Evolutionary conservation across 2,888 invertebrate genomes (phyloP).

Genomic region (Laothoe populi): DNA sequence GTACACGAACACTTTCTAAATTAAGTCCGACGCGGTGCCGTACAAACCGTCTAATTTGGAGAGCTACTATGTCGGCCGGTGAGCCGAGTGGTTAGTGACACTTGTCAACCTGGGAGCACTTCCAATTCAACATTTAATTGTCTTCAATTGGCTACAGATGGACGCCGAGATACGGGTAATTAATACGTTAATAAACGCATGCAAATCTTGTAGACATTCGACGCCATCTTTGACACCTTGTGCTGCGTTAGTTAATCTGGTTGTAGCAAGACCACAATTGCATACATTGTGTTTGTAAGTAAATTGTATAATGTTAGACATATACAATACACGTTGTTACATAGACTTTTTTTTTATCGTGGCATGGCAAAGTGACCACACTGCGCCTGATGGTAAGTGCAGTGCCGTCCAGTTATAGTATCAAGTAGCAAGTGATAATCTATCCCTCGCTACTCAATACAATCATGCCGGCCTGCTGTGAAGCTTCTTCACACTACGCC

Average conservation of each 20-base stretch:
- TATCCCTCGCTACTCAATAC: too few relatives aligned
- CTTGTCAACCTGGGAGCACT: slow-evolving; percentile 35
- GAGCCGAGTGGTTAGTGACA: slow-evolving; percentile 26
- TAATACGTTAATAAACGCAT: slow-evolving; percentile 50
- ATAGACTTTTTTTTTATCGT: too few relatives aligned
- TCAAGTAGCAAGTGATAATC: too few relatives aligned
- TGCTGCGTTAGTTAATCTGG: background rate
- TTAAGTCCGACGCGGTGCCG: slow-evolving; percentile 12
- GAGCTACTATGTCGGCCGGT: slow-evolving; percentile 1
- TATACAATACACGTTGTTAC: too few relatives aligned
- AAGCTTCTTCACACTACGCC: too few relatives aligned
- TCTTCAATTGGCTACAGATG: slow-evolving; percentile 60
- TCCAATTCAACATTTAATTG: slow-evolving; percentile 57
- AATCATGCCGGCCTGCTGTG: too few relatives aligned
- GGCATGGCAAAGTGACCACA: too few relatives aligned
- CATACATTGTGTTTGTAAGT: background rate
- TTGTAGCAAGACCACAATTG: background rate
- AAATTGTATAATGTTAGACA: too few relatives aligned
- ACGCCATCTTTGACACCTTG: slow-evolving; percentile 35
- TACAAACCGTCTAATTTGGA: slow-evolving; percentile 23
- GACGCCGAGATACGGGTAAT: slow-evolving; percentile 58
- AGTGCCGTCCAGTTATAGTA: too few relatives aligned
- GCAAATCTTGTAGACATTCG: slow-evolving; percentile 28
- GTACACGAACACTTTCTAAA: slow-evolving; percentile 19
- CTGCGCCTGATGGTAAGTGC: too few relatives aligned